Percentiles rank a stretch among this genome's conserved stretches.
phyloP scores from a whole-genome alignment of 2,113 vertebrate genomes.

The Camelus bactrianus region DNA sequence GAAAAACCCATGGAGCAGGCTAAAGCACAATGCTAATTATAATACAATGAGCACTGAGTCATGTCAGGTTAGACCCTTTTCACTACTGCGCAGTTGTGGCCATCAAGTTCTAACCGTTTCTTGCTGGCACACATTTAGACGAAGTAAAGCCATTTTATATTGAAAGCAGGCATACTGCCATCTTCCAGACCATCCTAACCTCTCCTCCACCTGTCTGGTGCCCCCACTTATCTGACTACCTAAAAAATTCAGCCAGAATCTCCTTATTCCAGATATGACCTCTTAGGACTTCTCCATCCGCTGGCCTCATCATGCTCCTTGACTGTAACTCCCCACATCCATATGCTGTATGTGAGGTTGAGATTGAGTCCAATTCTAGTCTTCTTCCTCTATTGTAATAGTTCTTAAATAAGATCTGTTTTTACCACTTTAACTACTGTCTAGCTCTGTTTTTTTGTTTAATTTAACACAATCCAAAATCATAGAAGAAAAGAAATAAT shows the following conservation, averaged over 20 bases:
- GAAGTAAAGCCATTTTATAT: too few species aligned
- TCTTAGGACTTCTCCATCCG: background rate
- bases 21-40: too few species aligned
- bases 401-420: background rate
- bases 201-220: too few species aligned
- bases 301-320: background rate
- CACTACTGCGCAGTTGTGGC: too few species aligned
- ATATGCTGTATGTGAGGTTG: background rate
- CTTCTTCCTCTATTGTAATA: background rate
- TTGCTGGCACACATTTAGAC: too few species aligned
- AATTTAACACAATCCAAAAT: background rate
- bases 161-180: too few species aligned
- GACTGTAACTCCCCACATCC: background rate
- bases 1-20: too few species aligned
- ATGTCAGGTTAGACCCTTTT: too few species aligned
- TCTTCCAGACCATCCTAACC: too few species aligned
- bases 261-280: background rate
- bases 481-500: constrained; percentile 20
- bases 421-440: background rate
- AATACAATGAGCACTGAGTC: too few species aligned
- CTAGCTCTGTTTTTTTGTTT: background rate
- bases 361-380: background rate
- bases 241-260: background rate
- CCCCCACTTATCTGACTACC: too few species aligned
- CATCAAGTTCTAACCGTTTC: too few species aligned